Base-by-base conservation (phyloP, 2,797 vertebrate species). In the Macropodus opercularis region DNA sequence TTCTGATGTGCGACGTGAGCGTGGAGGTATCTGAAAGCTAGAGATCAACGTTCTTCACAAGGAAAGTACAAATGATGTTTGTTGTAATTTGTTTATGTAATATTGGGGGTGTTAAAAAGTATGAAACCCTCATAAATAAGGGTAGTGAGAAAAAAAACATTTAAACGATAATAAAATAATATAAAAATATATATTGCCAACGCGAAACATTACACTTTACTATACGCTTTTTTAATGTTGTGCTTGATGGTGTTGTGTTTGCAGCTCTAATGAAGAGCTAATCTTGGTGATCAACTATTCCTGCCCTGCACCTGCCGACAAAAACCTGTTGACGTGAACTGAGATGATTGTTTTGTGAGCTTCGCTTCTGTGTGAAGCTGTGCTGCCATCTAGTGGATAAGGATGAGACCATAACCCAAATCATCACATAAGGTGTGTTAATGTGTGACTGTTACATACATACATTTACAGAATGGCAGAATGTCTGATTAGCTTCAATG, bases 61-160 rank as follows among this genome's bases (percentile, higher is more conserved):
- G 22, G 2, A 8, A 6, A 53, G 26, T 24, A 5, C 3, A 5
- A 63, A 43, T 49, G 0, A 46, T 40, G 26, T 68, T 64, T 69
- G 2, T 40, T 40, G 23, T 29, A 8, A 52, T 53, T 23, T 66
- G 34, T 72, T 70, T 62, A n/a, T 47, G 18, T 6, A 17, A 31
- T 22, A 24, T 29, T 55, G 6, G 44, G 38, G 17, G 18, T 22
- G n/a, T 56, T 62, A 26, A n/a, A n/a, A n/a, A n/a, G n/a, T n/a
- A n/a, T n/a, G n/a, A n/a, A n/a, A 22, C 44, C 48, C 64, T 68
- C 17, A 13, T 1, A 72, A 72, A 77, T 74, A 77, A 72, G 18
- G 13, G 32, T 19, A 27, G 6, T 26, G 13, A 0, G n/a, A 22
- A 23, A 4, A 29, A 15, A 32, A 31, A 32, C 17, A 3, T 39